phyloP scores from a whole-genome alignment of 2,888 invertebrate genomes.

The Drosophila pullipes region DNA sequence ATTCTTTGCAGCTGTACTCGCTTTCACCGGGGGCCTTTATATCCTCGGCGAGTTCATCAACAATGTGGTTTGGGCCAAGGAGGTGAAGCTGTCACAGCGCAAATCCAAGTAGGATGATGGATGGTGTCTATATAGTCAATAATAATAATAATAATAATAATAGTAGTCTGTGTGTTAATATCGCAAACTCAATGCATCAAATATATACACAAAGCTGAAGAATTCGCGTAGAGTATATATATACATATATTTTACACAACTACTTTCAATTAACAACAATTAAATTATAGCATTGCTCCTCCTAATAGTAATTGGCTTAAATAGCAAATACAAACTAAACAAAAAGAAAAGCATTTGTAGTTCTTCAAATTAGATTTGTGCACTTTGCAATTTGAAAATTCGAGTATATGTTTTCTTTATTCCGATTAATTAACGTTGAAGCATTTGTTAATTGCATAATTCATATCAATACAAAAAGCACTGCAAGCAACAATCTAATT shows the following conservation, averaged over 20 bases:
- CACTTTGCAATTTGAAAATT: conserved; percentile 43
- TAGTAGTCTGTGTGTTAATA: conserved; percentile 27
- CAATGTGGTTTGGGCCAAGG: conserved; percentile 90
- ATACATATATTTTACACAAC: conserved; percentile 37
- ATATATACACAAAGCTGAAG: conserved; percentile 13
- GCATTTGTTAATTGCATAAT: conserved; percentile 49
- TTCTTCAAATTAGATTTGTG: conserved; percentile 52
- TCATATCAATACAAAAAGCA: conserved; percentile 57
- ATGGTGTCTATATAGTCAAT: conserved; percentile 52
- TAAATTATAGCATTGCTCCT: conserved; percentile 44
- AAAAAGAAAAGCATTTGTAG: conserved; percentile 37
- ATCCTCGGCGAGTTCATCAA: conserved; percentile 91
- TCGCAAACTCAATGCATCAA: conserved; percentile 25
- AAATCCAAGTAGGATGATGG: conserved; percentile 81
- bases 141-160: conserved; percentile 6
- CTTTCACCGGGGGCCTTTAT: conserved; percentile 88
- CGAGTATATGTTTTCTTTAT: conserved; percentile 23
- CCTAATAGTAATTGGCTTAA: conserved; percentile 52
- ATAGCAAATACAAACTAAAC: conserved; percentile 24
- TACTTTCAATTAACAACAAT: conserved; percentile 15
- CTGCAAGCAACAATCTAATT: conserved; percentile 44
- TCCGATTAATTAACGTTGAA: conserved; percentile 22
- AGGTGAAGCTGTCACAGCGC: conserved; percentile 86
- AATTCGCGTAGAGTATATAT: conserved; percentile 33
- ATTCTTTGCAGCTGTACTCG: conserved; percentile 90